Evolutionary conservation across 2,888 invertebrate species (phyloP).

Genomic region (Trissoscelio sp.): DNA sequence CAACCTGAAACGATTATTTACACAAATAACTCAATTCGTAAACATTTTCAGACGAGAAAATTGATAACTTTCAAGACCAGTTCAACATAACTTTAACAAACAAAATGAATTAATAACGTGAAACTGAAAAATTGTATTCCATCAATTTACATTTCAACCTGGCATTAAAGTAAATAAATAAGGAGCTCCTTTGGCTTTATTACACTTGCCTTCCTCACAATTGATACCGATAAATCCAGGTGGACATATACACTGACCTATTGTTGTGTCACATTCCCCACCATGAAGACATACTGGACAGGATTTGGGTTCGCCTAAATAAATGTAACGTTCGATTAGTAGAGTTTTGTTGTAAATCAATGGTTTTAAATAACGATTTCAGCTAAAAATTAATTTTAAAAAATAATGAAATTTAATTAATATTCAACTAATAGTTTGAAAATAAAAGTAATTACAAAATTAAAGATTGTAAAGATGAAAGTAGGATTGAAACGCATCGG

Average conservation of each 20-base stretch:
- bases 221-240: constrained; percentile 63
- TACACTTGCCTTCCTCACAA: constrained; percentile 66
- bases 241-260: constrained; percentile 63
- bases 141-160: constrained; percentile 15
- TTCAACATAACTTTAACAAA: not conserved
- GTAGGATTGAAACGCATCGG: constrained; percentile 35
- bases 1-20: constrained; percentile 65
- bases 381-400: too few relatives aligned
- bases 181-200: constrained; percentile 21
- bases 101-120: not conserved
- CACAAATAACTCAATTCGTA: constrained; percentile 42
- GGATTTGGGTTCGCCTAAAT: constrained; percentile 46
- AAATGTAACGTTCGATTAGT: constrained; percentile 32
- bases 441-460: too few relatives aligned
- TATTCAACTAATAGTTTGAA: too few relatives aligned
- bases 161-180: constrained; percentile 34
- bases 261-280: constrained; percentile 64
- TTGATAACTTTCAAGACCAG: not conserved
- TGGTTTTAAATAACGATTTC: not conserved
- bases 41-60: not conserved
- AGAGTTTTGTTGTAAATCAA: constrained; percentile 8
- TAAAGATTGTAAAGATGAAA: constrained; percentile 24
- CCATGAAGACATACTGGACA: constrained; percentile 62
- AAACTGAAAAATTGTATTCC: not conserved
- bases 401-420: too few relatives aligned